Percentiles rank a stretch among this genome's conserved stretches.
Evolutionary conservation across 2,888 invertebrate species (phyloP).

Genomic region (Erebia ligea): DNA sequence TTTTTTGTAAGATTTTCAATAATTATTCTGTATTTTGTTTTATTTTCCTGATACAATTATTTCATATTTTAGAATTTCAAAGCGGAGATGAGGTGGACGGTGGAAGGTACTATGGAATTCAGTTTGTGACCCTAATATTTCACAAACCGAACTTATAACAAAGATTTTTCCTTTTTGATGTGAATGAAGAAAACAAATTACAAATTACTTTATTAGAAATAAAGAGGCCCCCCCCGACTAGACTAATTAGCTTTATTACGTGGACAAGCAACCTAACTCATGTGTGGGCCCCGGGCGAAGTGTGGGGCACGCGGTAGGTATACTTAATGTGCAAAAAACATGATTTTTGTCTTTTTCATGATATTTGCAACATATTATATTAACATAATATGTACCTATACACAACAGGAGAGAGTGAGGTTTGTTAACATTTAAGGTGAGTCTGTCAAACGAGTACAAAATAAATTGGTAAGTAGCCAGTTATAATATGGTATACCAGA

Average conservation of each 20-base stretch:
- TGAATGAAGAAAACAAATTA: not conserved
- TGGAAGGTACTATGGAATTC: not conserved
- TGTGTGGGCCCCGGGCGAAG: not conserved
- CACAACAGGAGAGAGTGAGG: not conserved
- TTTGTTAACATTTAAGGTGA: not conserved
- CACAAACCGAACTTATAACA: not conserved
- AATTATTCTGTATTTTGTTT: too few species aligned
- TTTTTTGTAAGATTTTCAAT: not conserved
- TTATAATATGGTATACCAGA: not conserved
- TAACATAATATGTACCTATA: not conserved
- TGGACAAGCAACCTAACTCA: too few species aligned
- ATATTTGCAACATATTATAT: not conserved
- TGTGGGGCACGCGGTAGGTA: not conserved
- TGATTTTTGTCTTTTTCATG: not conserved
- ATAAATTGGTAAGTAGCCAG: not conserved
- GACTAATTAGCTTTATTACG: too few species aligned
- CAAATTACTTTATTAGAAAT: too few species aligned
- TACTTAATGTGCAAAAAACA: not conserved
- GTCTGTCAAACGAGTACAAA: not conserved
- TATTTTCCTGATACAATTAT: not conserved
- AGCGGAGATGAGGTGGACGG: not conserved
- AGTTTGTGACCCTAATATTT: not conserved
- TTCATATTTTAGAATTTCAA: not conserved
- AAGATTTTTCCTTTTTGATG: not conserved
- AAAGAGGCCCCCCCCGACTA: too few species aligned